These are phyloP conservation scores for Apeira syringaria DNA, from an alignment of 2,888 invertebrate genomes.

Conservation along the genomic window DNA sequence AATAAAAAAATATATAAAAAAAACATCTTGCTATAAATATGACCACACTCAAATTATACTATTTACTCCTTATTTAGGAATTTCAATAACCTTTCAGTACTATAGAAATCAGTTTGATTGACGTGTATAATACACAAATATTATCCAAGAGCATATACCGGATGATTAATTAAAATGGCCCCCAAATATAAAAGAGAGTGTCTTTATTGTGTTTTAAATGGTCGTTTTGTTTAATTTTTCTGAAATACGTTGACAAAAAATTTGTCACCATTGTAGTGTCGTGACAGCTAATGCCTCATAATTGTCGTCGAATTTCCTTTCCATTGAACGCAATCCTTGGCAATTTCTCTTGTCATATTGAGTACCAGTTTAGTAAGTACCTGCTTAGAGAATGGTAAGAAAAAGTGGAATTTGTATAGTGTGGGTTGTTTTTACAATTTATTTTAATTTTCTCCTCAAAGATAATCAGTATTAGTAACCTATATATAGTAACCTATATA, in stretches of 20 bases:
- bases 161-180: slow-evolving; percentile 54
- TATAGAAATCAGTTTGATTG: slow-evolving; percentile 18
- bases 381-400: slow-evolving; percentile 37
- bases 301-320: slow-evolving; percentile 76
- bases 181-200: slow-evolving; percentile 41
- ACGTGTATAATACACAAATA: slow-evolving; percentile 16
- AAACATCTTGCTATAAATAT: too few species aligned
- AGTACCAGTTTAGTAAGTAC: slow-evolving; percentile 39
- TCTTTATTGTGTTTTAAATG: slow-evolving; percentile 36
- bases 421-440: slow-evolving; percentile 37
- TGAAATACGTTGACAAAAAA: slow-evolving; percentile 61
- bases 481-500: too few species aligned
- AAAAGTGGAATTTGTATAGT: too few species aligned
- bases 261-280: slow-evolving; percentile 68
- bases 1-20: too few species aligned
- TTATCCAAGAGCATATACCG: slow-evolving; percentile 16
- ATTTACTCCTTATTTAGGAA: slow-evolving; percentile 2
- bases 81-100: slow-evolving; percentile 4
- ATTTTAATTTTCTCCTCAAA: too few species aligned
- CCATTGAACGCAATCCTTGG: slow-evolving; percentile 57
- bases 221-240: slow-evolving; percentile 53
- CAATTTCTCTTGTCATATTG: slow-evolving; percentile 68
- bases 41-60: too few species aligned
- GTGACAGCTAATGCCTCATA: slow-evolving; percentile 64
- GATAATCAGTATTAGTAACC: too few species aligned